Conservation (phyloP, 2,113 vertebrate genomes). For the Cyprinus carpio region DNA sequence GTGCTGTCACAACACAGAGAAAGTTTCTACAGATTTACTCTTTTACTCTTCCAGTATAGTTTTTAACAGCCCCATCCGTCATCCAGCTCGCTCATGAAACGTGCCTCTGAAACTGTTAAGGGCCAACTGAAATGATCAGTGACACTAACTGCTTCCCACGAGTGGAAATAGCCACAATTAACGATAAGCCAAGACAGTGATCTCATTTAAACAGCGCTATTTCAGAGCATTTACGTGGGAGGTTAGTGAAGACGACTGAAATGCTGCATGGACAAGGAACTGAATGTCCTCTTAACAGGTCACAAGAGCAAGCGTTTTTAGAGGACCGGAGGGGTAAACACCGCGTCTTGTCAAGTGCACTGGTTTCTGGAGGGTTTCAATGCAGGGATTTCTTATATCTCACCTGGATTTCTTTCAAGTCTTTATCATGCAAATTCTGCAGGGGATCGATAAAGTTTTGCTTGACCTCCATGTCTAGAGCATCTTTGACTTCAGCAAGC, state of each 20-base stretch:
- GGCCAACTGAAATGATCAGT: neutral
- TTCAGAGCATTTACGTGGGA: neutral
- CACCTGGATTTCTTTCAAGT: constrained; percentile 97
- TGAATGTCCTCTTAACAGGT: neutral
- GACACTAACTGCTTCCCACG: neutral
- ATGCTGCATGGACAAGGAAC: neutral
- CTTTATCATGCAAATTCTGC: constrained; percentile 97
- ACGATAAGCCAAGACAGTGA: neutral
- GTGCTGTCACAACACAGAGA: constrained; percentile 75
- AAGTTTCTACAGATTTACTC: neutral
- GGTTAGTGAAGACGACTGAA: neutral
- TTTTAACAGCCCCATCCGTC: neutral
- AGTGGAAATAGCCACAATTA: neutral
- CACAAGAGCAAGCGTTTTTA: neutral
- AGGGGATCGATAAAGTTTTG: constrained; percentile 98
- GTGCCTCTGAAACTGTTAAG: neutral
- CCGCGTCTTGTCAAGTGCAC: too few relatives aligned
- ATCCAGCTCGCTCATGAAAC: neutral
- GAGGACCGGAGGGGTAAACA: too few relatives aligned
- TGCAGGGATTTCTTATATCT: neutral
- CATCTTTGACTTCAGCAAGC: constrained; percentile 95
- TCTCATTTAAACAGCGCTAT: neutral
- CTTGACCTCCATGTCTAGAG: constrained; percentile 97
- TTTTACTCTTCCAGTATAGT: neutral
- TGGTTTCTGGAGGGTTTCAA: neutral